Evolutionary conservation across 2,888 invertebrate species (phyloP).

Genomic region (Myopa testacea): DNA sequence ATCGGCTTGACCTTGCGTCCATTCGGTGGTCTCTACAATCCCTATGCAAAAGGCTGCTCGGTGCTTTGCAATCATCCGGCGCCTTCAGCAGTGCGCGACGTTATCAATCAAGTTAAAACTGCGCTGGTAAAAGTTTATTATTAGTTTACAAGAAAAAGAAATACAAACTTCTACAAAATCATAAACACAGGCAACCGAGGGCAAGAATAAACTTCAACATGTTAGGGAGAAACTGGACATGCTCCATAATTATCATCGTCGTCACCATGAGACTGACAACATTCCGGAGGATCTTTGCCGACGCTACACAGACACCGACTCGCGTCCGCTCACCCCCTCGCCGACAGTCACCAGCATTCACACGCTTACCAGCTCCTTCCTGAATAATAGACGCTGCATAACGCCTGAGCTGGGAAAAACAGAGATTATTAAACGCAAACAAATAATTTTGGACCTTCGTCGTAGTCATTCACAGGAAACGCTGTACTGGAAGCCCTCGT

Average conservation of each 20-base stretch:
- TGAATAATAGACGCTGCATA: constrained; percentile 73
- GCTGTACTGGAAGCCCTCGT: constrained; percentile 70
- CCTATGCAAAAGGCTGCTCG: constrained; percentile 83
- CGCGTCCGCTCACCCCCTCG: constrained; percentile 83
- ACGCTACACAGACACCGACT: constrained; percentile 87
- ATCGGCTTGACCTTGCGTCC: constrained; percentile 83
- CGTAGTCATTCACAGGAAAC: constrained; percentile 70
- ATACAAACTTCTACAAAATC: constrained; percentile 2
- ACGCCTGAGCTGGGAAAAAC: constrained; percentile 78
- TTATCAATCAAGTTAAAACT: constrained; percentile 79
- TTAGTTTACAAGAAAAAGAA: neutral
- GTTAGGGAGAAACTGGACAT: constrained; percentile 45
- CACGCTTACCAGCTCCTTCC: constrained; percentile 74
- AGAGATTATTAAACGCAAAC: constrained; percentile 70
- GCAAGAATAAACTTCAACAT: constrained; percentile 50
- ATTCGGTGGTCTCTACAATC: constrained; percentile 84
- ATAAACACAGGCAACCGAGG: constrained; percentile 53
- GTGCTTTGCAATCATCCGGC: constrained; percentile 88
- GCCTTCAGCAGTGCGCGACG: constrained; percentile 78
- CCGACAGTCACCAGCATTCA: constrained; percentile 81
- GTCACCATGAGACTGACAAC: constrained; percentile 69
- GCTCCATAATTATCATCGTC: neutral
- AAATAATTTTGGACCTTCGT: constrained; percentile 78
- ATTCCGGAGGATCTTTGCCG: constrained; percentile 82
- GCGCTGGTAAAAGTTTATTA: constrained; percentile 71